Evolutionary conservation across 2,113 vertebrate species (phyloP), one percentile per base, ranked within the genome.

Genomic region (Pterocles gutturalis): DNA sequence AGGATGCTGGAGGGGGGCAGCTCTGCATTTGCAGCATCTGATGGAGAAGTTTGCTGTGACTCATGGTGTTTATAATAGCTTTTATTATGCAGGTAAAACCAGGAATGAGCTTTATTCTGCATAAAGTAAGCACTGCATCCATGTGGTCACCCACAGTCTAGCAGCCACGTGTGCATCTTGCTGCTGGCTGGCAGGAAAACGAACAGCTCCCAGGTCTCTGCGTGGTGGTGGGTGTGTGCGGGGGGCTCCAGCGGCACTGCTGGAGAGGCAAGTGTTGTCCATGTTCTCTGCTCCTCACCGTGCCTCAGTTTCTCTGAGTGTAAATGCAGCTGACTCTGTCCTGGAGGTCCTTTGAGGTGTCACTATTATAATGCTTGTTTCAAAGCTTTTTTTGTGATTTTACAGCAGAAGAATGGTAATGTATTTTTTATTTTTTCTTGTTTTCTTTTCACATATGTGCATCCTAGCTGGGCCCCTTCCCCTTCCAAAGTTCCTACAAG

Each of bases 101-200:
- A 75, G 55, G 24, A 91, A 49, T 10, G 11, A 28, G 26, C 55
- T 75, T 90, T 66, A 34, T 77, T 92, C n/a, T 71, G 34, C 1
- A 0, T 82, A 3, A 66, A 12, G 21, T 28, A 13, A 28, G 41
- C 8, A 67, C 36, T 0, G 0, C 38, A 57, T 60, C 34, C 26
- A 22, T 5, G 3, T 10, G 26, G 10, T 5, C 45, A 29, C 34
- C n/a, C 0, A 0, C 34, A 79, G 31, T 33, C 83, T 58, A 18
- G n/a, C 0, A 0, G 31, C 13, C 13, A 43, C 3, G 0, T 1
- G 0, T 53, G 43, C 7, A 34, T 55, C 36, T 67, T 0, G 1
- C 49, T 71, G 41, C 66, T 53, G 60, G 18, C n/a, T 69, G 55
- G 9, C 61, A 78, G 64, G 70, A 64, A 78, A 13, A 10, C 31